Conservation (phyloP, 2,113 vertebrate genomes). For the Pampusana beccarii region DNA sequence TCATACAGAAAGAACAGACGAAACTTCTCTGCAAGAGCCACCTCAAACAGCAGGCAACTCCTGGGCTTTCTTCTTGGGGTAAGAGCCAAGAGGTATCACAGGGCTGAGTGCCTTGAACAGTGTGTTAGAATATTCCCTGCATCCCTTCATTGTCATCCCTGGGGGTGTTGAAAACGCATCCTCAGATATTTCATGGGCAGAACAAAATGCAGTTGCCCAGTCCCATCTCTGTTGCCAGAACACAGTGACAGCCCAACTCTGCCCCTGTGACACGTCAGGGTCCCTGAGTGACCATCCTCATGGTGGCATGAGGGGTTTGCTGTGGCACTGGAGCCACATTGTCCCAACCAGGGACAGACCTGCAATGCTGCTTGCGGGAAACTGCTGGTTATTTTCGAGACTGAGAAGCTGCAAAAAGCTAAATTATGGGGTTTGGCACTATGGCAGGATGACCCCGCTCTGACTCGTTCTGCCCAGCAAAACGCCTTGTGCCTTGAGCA, state of each 20-base stretch:
- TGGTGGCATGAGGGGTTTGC: fast-evolving
- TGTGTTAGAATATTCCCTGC: not conserved
- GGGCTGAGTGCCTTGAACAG: fast-evolving
- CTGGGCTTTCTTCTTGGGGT: not conserved
- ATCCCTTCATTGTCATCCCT: not conserved
- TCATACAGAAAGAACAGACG: not conserved
- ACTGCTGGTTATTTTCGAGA: not conserved
- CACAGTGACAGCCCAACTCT: not conserved
- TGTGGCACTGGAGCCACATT: not conserved
- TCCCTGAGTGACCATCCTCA: not conserved
- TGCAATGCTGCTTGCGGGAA: not conserved
- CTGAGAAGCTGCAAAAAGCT: not conserved
- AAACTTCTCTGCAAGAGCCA: not conserved
- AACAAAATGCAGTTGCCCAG: not conserved
- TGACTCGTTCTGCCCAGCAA: fast-evolving
- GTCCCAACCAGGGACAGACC: not conserved
- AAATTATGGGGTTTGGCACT: not conserved
- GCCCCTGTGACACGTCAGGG: not conserved
- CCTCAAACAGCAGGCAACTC: not conserved
- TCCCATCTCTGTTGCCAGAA: not conserved
- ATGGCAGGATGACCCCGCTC: fast-evolving
- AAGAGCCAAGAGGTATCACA: not conserved
- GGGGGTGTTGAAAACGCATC: not conserved
- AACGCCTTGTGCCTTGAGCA: fast-evolving
- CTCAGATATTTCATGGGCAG: too few relatives aligned